Evolutionary conservation across 2,888 invertebrate genomes (phyloP), one percentile per base, ranked within the genome.

Genomic region (Plagiodera versicolora): DNA sequence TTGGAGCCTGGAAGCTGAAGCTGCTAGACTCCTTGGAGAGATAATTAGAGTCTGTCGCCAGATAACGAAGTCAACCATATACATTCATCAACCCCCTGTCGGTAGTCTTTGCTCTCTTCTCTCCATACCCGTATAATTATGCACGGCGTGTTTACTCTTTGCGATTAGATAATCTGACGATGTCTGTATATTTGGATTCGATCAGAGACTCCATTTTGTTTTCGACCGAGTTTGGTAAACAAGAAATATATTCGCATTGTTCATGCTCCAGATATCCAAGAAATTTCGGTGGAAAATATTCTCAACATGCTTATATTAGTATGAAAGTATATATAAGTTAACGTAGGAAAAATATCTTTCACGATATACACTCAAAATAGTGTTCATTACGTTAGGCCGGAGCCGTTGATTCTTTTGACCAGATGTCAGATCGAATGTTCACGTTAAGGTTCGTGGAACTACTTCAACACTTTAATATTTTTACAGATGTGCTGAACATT

Each of bases 11-110:
- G 35, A 57, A 66, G 6, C 11, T 11, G 61, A 62, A 58, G 66
- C 72, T 69, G 67, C 70, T 70, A 73, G 74, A 75, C 76, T 78
- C 78, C 78, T 78, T 77, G 75, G 78, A 77, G 78, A 76, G 77
- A 78, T 78, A 79, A 79, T 79, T 78, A 78, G 77, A 79, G 77
- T 78, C 75, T 76, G 77, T 78, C 78, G 76, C 70, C 75, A 72
- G 74, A 76, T 77, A 78, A 78, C 78, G 78, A 77, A 76, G 77
- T 77, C 76, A 75, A 77, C 76, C 71, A 72, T 70, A 75, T 75
- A 76, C 77, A 77, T 77, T 76, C 75, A 76, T 76, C 77, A 76
- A 73, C 59, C 62, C 61, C 55, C 62, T 66, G 19, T 58, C 65
- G 48, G 39, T 65, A 53, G 58, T 57, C 60, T 60, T 48, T 47